phyloP scores from a whole-genome alignment of 2,113 vertebrate species.

The Rhineura floridana region DNA sequence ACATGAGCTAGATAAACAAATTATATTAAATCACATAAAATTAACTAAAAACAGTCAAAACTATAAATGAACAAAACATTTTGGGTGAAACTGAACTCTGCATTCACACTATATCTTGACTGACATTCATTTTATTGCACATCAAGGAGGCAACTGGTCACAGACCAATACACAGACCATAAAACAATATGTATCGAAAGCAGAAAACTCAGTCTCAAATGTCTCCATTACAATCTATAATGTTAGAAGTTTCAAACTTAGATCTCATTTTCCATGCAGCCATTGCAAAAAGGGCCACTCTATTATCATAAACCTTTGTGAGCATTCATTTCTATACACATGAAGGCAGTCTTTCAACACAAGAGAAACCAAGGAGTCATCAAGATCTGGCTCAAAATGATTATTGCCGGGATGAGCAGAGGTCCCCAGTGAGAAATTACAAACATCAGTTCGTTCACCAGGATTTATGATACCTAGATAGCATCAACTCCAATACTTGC shows the following conservation, averaged over 20 bases:
- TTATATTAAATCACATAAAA: too few species aligned
- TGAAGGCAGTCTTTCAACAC: neutral
- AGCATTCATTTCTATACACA: neutral
- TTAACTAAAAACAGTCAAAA: too few species aligned
- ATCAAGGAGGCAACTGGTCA: too few species aligned
- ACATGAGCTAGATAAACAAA: too few species aligned
- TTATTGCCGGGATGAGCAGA: neutral
- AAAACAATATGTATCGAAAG: neutral
- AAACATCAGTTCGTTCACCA: neutral
- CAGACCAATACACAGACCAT: too few species aligned
- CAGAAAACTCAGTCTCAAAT: neutral
- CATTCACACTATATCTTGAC: too few species aligned
- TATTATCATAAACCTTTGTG: neutral
- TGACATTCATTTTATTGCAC: too few species aligned
- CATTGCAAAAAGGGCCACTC: neutral
- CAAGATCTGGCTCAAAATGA: neutral
- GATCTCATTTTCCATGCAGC: neutral
- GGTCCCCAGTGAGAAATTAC: neutral
- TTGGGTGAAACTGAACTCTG: too few species aligned
- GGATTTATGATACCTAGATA: neutral
- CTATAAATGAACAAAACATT: too few species aligned
- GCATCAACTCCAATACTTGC: rapidly evolving
- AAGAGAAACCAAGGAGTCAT: neutral
- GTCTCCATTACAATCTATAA: neutral
- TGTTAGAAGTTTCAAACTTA: neutral